Evolutionary conservation across 2,113 vertebrate species (phyloP).

Genomic region (Anas platyrhynchos): DNA sequence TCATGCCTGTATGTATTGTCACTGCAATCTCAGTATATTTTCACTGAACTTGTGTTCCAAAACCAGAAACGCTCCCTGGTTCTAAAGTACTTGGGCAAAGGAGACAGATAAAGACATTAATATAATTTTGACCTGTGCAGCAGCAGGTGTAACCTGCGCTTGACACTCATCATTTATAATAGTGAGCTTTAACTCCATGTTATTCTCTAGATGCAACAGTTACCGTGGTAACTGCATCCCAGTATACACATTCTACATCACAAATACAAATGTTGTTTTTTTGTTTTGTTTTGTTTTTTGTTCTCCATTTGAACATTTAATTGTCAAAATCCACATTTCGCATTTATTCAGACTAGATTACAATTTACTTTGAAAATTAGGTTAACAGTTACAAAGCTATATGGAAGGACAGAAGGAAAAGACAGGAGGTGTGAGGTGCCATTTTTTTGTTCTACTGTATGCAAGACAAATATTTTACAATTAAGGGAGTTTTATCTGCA

Average conservation of each 20-base stretch:
- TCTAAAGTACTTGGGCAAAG: conserved; percentile 38
- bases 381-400: neutral
- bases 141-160: conserved; percentile 49
- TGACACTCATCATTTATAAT: conserved; percentile 69
- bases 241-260: conserved; percentile 55
- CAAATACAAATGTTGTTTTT: conserved; percentile 6
- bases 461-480: conserved; percentile 57
- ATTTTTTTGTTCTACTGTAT: neutral
- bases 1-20: neutral
- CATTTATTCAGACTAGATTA: neutral
- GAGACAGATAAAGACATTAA: conserved; percentile 64
- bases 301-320: conserved; percentile 15
- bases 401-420: neutral
- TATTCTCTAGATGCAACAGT: conserved; percentile 64
- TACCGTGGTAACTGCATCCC: conserved; percentile 68
- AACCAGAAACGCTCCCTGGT: neutral
- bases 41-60: neutral
- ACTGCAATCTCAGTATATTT: neutral
- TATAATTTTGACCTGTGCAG: conserved; percentile 64
- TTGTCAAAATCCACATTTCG: conserved; percentile 1
- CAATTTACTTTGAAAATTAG: neutral
- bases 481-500: conserved; percentile 58
- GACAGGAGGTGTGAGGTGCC: neutral
- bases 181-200: conserved; percentile 53
- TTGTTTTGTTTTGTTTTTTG: neutral